These are phyloP conservation scores for Drosophila nebulosa DNA, from an alignment of 1,140 invertebrate species.

Conservation along the genomic window DNA sequence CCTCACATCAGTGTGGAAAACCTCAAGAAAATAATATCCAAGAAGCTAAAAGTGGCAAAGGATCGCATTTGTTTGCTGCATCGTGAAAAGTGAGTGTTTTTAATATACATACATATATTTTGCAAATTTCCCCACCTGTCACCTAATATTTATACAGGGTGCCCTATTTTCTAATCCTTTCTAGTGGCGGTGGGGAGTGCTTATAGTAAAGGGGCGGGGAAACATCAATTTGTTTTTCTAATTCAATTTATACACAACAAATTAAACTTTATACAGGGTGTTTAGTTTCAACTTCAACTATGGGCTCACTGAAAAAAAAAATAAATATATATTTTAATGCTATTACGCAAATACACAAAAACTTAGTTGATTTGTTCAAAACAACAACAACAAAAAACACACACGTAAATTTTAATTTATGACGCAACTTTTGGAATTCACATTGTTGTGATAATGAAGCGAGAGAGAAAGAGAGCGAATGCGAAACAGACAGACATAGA, in stretches of 20 bases:
- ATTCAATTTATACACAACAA: too few species aligned
- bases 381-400: neutral
- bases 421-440: conserved; percentile 11
- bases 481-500: neutral
- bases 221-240: too few species aligned
- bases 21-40: conserved; percentile 94
- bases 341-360: neutral
- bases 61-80: conserved; percentile 95
- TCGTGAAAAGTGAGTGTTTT: conserved; percentile 91
- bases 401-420: neutral
- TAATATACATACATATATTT: neutral
- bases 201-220: too few species aligned
- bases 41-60: conserved; percentile 94
- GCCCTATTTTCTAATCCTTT: too few species aligned
- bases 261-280: too few species aligned
- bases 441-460: neutral
- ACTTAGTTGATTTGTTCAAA: neutral
- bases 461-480: neutral
- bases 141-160: neutral
- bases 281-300: too few species aligned
- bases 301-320: neutral
- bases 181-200: too few species aligned
- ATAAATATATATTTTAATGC: neutral
- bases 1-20: conserved; percentile 91
- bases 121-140: neutral